phyloP scores from a whole-genome alignment of 2,888 invertebrate species.

The Amitus sp. region DNA sequence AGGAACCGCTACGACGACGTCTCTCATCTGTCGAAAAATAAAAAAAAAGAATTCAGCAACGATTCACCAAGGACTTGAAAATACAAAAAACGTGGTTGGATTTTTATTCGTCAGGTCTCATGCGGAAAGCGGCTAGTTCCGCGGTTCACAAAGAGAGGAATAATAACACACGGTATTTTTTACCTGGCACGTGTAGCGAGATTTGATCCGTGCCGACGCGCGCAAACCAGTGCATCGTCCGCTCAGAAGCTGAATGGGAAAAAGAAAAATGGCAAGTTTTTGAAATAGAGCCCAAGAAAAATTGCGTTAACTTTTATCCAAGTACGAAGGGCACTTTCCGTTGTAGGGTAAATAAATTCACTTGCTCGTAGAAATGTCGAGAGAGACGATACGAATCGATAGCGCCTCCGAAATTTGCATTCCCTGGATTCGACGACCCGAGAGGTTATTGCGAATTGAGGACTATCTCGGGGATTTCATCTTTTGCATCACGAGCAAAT shows the following conservation, averaged over 20 bases:
- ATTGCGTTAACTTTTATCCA: no score
- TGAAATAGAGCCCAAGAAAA: no score
- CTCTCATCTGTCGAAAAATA: constrained; percentile 62
- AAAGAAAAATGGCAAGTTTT: not conserved
- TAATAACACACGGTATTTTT: constrained; percentile 30
- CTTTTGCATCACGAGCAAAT: constrained; percentile 14
- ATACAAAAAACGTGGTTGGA: no score
- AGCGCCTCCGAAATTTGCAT: not conserved
- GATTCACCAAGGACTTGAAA: no score
- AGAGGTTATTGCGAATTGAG: constrained; percentile 17
- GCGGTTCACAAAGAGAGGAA: no score
- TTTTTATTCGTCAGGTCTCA: no score
- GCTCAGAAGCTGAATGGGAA: constrained; percentile 50
- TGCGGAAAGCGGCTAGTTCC: no score
- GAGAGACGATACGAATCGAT: constrained; percentile 1
- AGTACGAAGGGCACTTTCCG: no score
- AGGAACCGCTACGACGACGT: constrained; percentile 61
- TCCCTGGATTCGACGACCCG: not conserved
- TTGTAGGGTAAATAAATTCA: no score
- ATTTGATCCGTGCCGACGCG: constrained; percentile 57
- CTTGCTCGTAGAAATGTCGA: no score
- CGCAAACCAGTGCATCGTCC: constrained; percentile 65
- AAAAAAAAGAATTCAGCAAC: constrained; percentile 35
- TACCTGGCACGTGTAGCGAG: constrained; percentile 56
- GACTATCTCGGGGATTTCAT: constrained; percentile 24